A percentile compares a stretch with the other conserved stretches of the same genome.
These are phyloP conservation scores for Decapterus maruadsi DNA, from an alignment of 2,797 vertebrate genomes.

Conservation along the genomic window DNA sequence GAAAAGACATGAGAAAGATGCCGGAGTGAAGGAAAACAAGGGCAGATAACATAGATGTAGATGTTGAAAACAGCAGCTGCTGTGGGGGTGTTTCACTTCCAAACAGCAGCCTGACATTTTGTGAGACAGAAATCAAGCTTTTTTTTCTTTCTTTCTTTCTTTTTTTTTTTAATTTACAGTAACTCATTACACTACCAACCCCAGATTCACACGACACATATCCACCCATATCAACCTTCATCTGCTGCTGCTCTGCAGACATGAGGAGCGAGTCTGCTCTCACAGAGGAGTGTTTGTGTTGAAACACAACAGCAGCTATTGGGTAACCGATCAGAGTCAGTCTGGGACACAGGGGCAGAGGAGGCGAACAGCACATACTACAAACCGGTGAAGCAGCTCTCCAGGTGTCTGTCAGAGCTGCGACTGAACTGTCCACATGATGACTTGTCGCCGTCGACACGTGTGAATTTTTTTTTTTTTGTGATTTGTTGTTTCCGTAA, in stretches of 20 bases:
- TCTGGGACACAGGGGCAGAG: neutral
- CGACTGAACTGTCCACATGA: too few species aligned
- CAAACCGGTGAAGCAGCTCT: neutral
- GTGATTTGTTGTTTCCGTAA: too few species aligned
- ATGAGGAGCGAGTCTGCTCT: constrained; percentile 6
- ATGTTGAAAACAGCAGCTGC: constrained; percentile 35
- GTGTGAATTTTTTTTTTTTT: neutral
- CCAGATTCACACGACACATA: neutral
- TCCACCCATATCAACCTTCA: neutral
- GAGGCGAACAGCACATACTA: too few species aligned
- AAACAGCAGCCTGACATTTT: constrained; percentile 5
- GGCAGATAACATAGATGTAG: constrained; percentile 41
- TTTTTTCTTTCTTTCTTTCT: too few species aligned
- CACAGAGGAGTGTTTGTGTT: constrained; percentile 34
- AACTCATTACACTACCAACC: neutral
- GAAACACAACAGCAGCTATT: neutral
- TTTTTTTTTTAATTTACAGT: neutral
- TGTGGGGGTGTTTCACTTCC: constrained; percentile 18
- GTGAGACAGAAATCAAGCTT: neutral
- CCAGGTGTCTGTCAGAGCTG: neutral
- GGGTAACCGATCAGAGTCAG: constrained; percentile 17
- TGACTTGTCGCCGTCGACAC: too few species aligned
- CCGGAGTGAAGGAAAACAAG: constrained; percentile 9
- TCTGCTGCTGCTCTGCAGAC: neutral
- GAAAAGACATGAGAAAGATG: constrained; percentile 19